Evolutionary conservation across 2,888 invertebrate species (phyloP).

Genomic region (Acleris literana): DNA sequence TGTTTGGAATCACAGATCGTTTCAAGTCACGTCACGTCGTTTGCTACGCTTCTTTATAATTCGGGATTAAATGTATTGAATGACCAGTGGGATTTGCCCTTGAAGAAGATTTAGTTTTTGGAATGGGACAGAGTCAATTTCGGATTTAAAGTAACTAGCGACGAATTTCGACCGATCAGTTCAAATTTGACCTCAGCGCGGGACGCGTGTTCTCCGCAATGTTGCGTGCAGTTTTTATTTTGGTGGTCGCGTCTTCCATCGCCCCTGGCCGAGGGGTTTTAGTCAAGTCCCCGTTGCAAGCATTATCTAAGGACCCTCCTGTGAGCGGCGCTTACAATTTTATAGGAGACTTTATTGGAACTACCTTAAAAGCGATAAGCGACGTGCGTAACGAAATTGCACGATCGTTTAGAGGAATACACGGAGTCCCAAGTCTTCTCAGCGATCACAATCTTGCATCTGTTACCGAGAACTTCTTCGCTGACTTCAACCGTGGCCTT

Average conservation of each 20-base stretch:
- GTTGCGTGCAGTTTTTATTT: constrained; percentile 15
- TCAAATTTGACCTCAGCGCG: constrained; percentile 36
- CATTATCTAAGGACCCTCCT: constrained; percentile 42
- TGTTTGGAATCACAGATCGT: too few relatives aligned
- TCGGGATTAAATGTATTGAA: too few relatives aligned
- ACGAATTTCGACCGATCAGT: constrained; percentile 45
- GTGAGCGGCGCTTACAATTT: constrained; percentile 41
- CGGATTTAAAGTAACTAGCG: too few relatives aligned
- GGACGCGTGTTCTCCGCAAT: constrained; percentile 20
- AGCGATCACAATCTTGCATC: constrained; percentile 46
- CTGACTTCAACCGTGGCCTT: constrained; percentile 48
- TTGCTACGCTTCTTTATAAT: too few relatives aligned
- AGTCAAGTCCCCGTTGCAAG: constrained; percentile 23
- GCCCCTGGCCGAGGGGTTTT: constrained; percentile 39
- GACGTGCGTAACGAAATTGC: constrained; percentile 46
- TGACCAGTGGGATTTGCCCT: too few relatives aligned
- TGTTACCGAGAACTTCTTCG: constrained; percentile 46
- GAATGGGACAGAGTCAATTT: too few relatives aligned
- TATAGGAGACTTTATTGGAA: constrained; percentile 46
- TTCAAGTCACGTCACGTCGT: too few relatives aligned
- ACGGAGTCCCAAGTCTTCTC: constrained; percentile 44
- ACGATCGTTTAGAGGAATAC: constrained; percentile 42
- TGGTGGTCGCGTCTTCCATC: constrained; percentile 5
- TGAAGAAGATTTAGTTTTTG: too few relatives aligned
- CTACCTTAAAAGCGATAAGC: constrained; percentile 43